Evolutionary conservation across 2,797 vertebrate genomes (phyloP).

Genomic region (Crossoptilon crossoptilon): DNA sequence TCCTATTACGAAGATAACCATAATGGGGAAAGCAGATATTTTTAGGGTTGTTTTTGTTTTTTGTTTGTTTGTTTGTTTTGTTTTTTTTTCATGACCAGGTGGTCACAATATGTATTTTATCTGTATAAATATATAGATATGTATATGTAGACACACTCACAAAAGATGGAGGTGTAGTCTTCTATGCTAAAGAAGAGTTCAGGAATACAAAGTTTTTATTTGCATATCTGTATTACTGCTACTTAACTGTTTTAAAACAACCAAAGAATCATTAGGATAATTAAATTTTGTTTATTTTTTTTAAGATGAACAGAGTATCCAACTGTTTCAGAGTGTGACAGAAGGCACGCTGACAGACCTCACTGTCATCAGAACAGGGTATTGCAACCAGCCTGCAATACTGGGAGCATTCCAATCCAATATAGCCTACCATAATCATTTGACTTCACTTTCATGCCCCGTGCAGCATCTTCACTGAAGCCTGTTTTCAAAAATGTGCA

Average conservation of each 20-base stretch:
- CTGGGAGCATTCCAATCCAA: background rate
- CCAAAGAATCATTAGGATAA: background rate
- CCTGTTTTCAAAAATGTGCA: background rate
- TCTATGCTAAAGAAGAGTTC: background rate
- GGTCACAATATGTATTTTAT: accelerated
- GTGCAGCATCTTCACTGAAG: background rate
- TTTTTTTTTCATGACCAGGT: accelerated
- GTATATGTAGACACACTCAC: accelerated
- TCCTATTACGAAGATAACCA: accelerated
- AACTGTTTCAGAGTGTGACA: background rate
- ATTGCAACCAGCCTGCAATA: background rate
- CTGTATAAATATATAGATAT: background rate
- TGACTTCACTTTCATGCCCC: background rate
- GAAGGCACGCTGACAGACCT: background rate
- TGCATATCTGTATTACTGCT: background rate
- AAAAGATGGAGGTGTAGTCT: background rate
- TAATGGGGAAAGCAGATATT: background rate
- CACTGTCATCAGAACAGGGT: background rate
- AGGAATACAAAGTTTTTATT: background rate
- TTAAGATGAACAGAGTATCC: background rate
- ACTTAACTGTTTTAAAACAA: background rate
- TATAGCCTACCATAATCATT: background rate
- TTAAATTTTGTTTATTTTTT: background rate
- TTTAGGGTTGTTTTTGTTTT: background rate
- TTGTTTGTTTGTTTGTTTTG: too few species aligned